Percentiles rank a stretch among this genome's conserved stretches.
Evolutionary conservation across 1,140 invertebrate genomes (phyloP).

Genomic region (Plectrocnemia conspersa): DNA sequence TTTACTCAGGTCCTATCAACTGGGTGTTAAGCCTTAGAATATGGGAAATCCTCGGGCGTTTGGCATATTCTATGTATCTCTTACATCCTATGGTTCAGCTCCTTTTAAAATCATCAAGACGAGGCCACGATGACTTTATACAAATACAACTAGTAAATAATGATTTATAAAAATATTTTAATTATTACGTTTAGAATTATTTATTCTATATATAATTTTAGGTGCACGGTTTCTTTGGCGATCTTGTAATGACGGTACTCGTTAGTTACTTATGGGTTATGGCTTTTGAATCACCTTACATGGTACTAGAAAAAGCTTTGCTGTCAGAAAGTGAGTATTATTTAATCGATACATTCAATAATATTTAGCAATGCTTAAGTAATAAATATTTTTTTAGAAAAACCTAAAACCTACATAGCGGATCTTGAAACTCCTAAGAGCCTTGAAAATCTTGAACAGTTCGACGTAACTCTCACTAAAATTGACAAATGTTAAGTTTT

Average conservation of each 20-base stretch:
- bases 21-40: constrained; percentile 47
- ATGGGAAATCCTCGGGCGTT: constrained; percentile 50
- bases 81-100: constrained; percentile 42
- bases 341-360: too few relatives aligned
- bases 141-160: not conserved
- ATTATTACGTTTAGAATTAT: not conserved
- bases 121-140: not conserved
- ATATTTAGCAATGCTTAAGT: too few relatives aligned
- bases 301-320: not conserved
- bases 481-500: too few relatives aligned
- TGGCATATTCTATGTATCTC: constrained; percentile 53
- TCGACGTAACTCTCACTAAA: too few relatives aligned
- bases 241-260: not conserved
- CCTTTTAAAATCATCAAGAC: not conserved
- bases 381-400: too few relatives aligned
- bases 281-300: not conserved
- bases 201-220: too few relatives aligned
- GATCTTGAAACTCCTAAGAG: too few relatives aligned
- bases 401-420: too few relatives aligned
- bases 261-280: not conserved
- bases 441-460: too few relatives aligned
- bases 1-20: constrained; percentile 46
- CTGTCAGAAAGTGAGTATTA: too few relatives aligned
- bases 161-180: not conserved
- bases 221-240: not conserved